Percentiles rank a stretch among this genome's conserved stretches.
Evolutionary conservation across 2,113 vertebrate genomes (phyloP).

Genomic region (Lophotis ruficrista): DNA sequence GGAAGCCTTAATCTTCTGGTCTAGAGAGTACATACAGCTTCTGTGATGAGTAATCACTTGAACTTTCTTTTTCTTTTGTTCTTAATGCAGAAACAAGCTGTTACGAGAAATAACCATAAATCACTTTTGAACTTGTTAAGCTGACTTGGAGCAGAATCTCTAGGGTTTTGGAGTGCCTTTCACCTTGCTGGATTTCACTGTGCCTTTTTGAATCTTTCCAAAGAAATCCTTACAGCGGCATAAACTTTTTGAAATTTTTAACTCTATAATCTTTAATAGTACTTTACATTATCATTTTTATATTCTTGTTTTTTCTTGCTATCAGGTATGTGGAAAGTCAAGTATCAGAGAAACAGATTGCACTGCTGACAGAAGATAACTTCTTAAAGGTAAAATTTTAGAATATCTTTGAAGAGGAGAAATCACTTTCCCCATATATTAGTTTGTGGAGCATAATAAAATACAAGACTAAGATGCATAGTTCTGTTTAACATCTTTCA

Average conservation of each 20-base stretch:
- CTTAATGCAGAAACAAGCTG: not conserved
- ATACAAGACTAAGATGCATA: not conserved
- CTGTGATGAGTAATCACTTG: not conserved
- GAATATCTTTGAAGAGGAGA: not conserved
- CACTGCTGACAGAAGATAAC: slow-evolving; percentile 80
- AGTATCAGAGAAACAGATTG: slow-evolving; percentile 79
- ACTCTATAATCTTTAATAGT: not conserved
- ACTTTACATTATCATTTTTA: not conserved
- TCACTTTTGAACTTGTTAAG: not conserved
- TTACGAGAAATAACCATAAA: not conserved
- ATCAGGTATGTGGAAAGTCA: slow-evolving; percentile 88
- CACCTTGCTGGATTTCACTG: not conserved
- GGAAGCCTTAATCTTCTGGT: not conserved
- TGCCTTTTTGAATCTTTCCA: not conserved
- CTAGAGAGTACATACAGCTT: not conserved
- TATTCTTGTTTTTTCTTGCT: not conserved
- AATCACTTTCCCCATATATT: not conserved
- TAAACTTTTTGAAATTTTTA: not conserved
- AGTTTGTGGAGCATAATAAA: not conserved
- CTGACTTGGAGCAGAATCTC: not conserved
- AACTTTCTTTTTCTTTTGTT: not conserved
- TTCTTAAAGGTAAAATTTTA: slow-evolving; percentile 85
- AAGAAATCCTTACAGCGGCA: not conserved
- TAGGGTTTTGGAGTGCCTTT: not conserved
- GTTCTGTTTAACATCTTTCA: not conserved